These are phyloP conservation scores for Seladonia tumulorum DNA, from an alignment of 2,888 invertebrate species.

Conservation along the genomic window DNA sequence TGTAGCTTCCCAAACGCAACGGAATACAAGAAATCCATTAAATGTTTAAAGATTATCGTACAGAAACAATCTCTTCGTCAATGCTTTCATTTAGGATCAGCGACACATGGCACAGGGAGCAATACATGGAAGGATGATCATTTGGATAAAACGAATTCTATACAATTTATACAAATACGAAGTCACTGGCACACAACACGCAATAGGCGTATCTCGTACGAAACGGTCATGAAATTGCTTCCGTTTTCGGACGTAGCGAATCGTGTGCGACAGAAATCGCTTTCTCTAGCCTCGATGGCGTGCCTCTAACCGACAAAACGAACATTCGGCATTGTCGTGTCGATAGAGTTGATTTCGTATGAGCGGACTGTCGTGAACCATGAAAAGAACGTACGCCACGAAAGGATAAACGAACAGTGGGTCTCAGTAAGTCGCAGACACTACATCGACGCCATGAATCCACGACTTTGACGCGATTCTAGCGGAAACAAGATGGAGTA, in stretches of 20 bases:
- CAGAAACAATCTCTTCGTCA: neutral
- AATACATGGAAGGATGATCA: neutral
- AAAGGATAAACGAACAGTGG: constrained; percentile 45
- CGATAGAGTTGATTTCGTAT: constrained; percentile 43
- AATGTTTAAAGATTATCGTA: neutral
- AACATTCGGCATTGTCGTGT: constrained; percentile 51
- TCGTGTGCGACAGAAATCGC: constrained; percentile 63
- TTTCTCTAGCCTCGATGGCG: constrained; percentile 65
- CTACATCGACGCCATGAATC: constrained; percentile 62
- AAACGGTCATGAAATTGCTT: constrained; percentile 50
- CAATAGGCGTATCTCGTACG: constrained; percentile 50
- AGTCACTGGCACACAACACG: constrained; percentile 54
- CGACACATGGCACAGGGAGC: neutral
- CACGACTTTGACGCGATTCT: constrained; percentile 65
- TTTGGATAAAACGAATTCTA: neutral
- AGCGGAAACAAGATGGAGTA: constrained; percentile 67
- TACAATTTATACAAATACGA: neutral
- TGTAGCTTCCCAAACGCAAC: neutral
- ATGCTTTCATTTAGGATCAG: neutral
- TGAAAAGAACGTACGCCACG: constrained; percentile 50
- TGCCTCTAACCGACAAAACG: constrained; percentile 50
- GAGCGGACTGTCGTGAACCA: constrained; percentile 40
- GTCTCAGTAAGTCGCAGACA: constrained; percentile 45
- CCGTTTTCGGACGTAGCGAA: constrained; percentile 56
- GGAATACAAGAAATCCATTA: neutral